Base-by-base conservation (phyloP, 2,888 invertebrate species). In the Hydrotaea diabolus region DNA sequence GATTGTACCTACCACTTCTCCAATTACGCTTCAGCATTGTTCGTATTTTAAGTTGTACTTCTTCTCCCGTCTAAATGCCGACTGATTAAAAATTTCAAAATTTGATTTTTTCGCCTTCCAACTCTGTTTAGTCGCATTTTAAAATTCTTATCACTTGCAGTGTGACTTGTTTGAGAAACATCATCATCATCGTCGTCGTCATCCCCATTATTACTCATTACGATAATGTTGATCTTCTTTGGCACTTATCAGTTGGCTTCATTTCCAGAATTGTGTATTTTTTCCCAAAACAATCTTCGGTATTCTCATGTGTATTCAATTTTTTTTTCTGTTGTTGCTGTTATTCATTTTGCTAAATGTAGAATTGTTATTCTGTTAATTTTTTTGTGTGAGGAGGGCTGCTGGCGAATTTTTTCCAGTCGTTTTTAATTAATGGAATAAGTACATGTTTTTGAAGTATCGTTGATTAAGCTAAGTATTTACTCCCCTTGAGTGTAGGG, bases 321-420 rank as follows among this genome's bases (percentile, higher is more conserved):
- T n/a, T 23, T 21, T 72, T 79, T 75, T 78, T 78, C 71, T 59
- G 23, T 21, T 72, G 75, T 75, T 78, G 74, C 71, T 59, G 23
- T 17, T 62, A 62, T 62, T 31, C n/a, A 31, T 15, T 31, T 17
- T 49, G 8, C 11, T 39, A 8, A 39, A 1, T 39, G 15, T 13
- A n/a, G 17, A 62, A 62, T 31, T 31, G 31, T 7, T 31, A 31
- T 31, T 31, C 31, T 31, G 31, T 31, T 31, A n/a, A 31, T n/a
- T 62, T 31, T 15, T 9, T n/a, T n/a, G n/a, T n/a, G n/a, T n/a
- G 26, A n/a, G 62, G 62, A 21, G 62, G 62, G 31, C 0, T n/a
- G 36, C 31, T 1, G 2, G n/a, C n/a, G n/a, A 62, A 59, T 26
- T 59, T 59, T 7, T 31, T n/a, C 49, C 15, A 49, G 2, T 7